Evolutionary conservation across 2,113 vertebrate species (phyloP).

Genomic region (Macaca fascicularis): T2T-MFA8v1.1 NC_088386.1:99803501-99804000

Average conservation of each 20-base stretch:
- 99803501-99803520: no score
- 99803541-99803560: no score
- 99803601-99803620: no score
- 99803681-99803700: not conserved
- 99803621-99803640: no score
- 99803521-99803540: no score
- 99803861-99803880: constrained; percentile 76
- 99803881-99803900: constrained; percentile 60
- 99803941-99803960: constrained; percentile 39
- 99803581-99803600: no score
- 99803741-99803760: constrained; percentile 35
- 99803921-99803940: constrained; percentile 69
- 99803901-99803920: constrained; percentile 65
- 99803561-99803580: no score
- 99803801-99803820: constrained; percentile 58
- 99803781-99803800: constrained; percentile 51
- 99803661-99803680: not conserved
- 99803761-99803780: constrained; percentile 50
- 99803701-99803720: constrained; percentile 29
- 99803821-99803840: constrained; percentile 74
- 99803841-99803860: constrained; percentile 66
- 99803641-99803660: not conserved
- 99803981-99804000: constrained; percentile 74
- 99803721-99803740: constrained; percentile 36
- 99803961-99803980: constrained; percentile 66